These are phyloP conservation scores for Ailuropoda melanoleuca DNA, from an alignment of 2,113 vertebrate genomes.

Conservation along the genomic window DNA sequence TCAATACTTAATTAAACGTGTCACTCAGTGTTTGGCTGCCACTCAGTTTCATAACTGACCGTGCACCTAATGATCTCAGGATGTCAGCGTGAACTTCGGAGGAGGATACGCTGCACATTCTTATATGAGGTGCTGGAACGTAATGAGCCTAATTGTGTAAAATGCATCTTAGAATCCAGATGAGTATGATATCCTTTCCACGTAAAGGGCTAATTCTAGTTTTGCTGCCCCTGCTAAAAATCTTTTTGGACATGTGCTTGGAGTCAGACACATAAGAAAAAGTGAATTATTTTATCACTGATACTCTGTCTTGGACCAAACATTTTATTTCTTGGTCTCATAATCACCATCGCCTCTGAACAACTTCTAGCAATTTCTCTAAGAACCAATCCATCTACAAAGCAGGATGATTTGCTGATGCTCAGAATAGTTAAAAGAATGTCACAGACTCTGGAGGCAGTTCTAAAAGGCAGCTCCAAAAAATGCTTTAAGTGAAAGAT, in stretches of 20 bases:
- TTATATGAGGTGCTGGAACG: neutral
- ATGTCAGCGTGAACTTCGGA: neutral
- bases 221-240: neutral
- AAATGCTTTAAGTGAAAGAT: neutral
- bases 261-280: conserved; percentile 5
- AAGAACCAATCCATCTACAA: neutral
- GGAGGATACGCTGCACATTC: neutral
- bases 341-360: neutral
- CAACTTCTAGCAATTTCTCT: neutral
- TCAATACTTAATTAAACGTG: neutral
- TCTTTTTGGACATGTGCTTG: neutral
- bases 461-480: neutral
- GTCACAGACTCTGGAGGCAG: neutral
- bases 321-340: conserved; percentile 51
- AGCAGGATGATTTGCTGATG: neutral
- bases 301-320: neutral
- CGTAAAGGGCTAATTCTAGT: neutral
- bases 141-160: neutral
- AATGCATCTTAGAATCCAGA: neutral
- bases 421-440: neutral
- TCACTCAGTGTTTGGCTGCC: neutral
- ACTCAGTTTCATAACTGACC: neutral
- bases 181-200: neutral
- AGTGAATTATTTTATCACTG: neutral
- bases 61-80: neutral